Evolutionary conservation across 2,797 vertebrate genomes (phyloP).

Genomic region (Melanotaenia trifasciata): DNA sequence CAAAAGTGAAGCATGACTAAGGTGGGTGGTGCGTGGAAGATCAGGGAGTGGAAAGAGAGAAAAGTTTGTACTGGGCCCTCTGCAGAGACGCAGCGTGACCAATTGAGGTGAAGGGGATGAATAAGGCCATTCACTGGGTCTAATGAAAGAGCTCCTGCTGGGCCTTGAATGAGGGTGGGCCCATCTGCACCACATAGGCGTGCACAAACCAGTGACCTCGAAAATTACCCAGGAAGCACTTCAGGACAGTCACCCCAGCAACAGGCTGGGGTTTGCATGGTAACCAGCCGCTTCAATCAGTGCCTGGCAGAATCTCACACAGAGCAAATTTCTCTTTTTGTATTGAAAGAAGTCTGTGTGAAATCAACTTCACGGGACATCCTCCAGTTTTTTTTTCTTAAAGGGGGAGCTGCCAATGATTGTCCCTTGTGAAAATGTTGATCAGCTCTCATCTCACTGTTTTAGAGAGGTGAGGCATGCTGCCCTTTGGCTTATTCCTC

Average conservation of each 20-base stretch:
- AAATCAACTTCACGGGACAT: slow-evolving; percentile 76
- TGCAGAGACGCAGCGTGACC: slow-evolving; percentile 80
- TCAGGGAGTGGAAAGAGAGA: slow-evolving; percentile 69
- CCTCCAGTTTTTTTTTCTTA: slow-evolving; percentile 42
- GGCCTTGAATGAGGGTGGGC: slow-evolving; percentile 82
- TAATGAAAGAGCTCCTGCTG: slow-evolving; percentile 85
- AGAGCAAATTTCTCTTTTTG: slow-evolving; percentile 66
- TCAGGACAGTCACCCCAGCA: slow-evolving; percentile 84
- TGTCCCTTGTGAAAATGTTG: slow-evolving; percentile 71
- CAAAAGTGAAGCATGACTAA: slow-evolving; percentile 78
- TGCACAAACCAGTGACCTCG: slow-evolving; percentile 88
- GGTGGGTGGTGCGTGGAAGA: slow-evolving; percentile 78
- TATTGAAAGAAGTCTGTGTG: slow-evolving; percentile 76
- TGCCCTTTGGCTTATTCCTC: slow-evolving; percentile 43
- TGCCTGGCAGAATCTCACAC: slow-evolving; percentile 78
- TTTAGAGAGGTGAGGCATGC: slow-evolving; percentile 62
- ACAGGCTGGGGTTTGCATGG: slow-evolving; percentile 83
- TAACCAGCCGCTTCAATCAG: slow-evolving; percentile 83
- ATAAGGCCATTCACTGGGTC: slow-evolving; percentile 82
- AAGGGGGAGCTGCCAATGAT: slow-evolving; percentile 56
- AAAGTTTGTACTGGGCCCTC: slow-evolving; percentile 81
- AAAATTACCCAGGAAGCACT: slow-evolving; percentile 88
- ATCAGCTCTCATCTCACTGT: slow-evolving; percentile 45
- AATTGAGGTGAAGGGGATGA: slow-evolving; percentile 84
- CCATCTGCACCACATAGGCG: slow-evolving; percentile 84